A percentile compares a stretch with the other conserved stretches of the same genome.
Evolutionary conservation across 1,140 invertebrate genomes (phyloP).

Genomic region (Octopus bimaculoides): DNA sequence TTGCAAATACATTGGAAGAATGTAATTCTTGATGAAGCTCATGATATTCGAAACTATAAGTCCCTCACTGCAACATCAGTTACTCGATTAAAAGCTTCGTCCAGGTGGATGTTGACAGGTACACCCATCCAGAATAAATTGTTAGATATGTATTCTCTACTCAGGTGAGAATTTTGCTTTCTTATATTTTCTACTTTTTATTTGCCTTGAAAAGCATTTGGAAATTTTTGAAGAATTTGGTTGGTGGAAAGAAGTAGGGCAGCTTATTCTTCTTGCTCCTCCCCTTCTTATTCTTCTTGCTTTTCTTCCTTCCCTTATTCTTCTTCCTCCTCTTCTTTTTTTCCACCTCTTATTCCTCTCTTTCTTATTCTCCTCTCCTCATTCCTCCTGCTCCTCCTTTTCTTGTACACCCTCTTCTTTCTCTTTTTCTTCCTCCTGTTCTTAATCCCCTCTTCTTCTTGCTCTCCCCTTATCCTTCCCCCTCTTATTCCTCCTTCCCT

Average conservation of each 20-base stretch:
- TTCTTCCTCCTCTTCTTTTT: too few relatives aligned
- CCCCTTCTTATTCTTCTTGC: too few relatives aligned
- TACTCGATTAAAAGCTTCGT: constrained; percentile 59
- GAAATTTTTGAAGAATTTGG: not conserved
- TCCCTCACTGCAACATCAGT: constrained; percentile 71
- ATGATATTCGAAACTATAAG: constrained; percentile 85
- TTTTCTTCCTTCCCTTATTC: too few relatives aligned
- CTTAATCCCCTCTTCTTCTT: too few relatives aligned
- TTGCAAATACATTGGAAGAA: constrained; percentile 75
- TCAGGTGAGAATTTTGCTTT: constrained; percentile 59
- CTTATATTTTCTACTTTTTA: not conserved
- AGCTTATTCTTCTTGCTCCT: too few relatives aligned
- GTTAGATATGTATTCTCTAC: constrained; percentile 80
- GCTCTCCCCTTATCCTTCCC: too few relatives aligned
- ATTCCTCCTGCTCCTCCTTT: too few relatives aligned
- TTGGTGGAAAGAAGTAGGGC: not conserved
- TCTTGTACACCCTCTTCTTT: too few relatives aligned
- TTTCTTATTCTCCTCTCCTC: too few relatives aligned
- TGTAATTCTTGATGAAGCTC: constrained; percentile 90
- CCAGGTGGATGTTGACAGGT: constrained; percentile 85
- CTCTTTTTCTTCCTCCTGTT: too few relatives aligned
- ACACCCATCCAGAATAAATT: constrained; percentile 95
- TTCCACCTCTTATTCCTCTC: too few relatives aligned
- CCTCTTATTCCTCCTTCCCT: too few relatives aligned
- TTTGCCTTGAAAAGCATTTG: not conserved